Percentiles rank a stretch among this genome's conserved stretches.
phyloP scores from a whole-genome alignment of 1,140 invertebrate species.

The Archivesica marissinica region DNA sequence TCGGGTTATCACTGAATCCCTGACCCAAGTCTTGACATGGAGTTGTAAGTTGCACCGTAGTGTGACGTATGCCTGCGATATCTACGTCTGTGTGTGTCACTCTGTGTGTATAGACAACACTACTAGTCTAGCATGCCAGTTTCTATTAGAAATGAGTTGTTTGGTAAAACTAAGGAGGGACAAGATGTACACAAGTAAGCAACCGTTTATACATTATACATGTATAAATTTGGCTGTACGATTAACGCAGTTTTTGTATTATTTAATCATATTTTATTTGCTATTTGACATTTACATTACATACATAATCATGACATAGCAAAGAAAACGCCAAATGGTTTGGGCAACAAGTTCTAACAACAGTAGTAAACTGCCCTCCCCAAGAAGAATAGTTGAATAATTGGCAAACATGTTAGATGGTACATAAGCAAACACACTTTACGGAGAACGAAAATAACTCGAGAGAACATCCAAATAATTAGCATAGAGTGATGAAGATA shows the following conservation, averaged over 20 bases:
- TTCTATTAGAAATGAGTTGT: conserved; percentile 10
- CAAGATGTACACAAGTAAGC: conserved; percentile 21
- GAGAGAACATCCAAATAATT: too few species aligned
- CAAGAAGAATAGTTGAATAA: neutral
- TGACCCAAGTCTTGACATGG: too few species aligned
- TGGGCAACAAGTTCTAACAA: neutral
- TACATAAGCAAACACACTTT: too few species aligned
- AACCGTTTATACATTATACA: neutral
- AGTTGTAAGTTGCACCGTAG: too few species aligned
- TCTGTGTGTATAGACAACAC: too few species aligned
- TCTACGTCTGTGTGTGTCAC: too few species aligned
- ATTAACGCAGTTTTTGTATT: too few species aligned
- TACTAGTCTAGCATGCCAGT: conserved; percentile 4
- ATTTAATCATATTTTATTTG: neutral
- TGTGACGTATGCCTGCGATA: too few species aligned
- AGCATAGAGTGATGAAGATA: too few species aligned
- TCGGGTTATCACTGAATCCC: too few species aligned
- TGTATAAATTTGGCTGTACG: neutral
- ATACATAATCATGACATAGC: neutral
- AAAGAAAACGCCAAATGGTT: neutral
- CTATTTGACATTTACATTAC: neutral
- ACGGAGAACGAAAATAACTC: too few species aligned
- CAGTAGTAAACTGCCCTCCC: neutral
- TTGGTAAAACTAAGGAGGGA: conserved; percentile 33
- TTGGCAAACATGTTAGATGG: too few species aligned